Evolutionary conservation across 2,888 invertebrate genomes (phyloP), one percentile per base, ranked within the genome.

Genomic region (Eutolmus rufibarbis): DNA sequence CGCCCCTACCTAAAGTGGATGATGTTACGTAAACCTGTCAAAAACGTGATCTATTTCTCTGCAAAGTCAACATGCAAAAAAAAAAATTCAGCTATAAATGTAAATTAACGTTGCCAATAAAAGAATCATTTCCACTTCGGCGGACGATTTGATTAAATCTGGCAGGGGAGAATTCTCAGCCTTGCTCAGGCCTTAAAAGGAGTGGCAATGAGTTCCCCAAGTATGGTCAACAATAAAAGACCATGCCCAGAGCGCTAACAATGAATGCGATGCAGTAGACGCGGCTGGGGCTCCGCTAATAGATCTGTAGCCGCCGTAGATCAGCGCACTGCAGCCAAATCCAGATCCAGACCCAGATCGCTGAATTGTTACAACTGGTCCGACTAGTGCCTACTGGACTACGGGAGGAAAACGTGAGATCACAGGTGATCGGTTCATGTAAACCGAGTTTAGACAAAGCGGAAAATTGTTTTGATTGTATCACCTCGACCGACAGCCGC

Each of bases 101-200:
- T 51, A 78, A 78, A 19, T 78, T 78, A 78, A 46, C 40, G 5
- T 23, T 14, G 40, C 46, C 37, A 23, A 76, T 78, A 78, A 78
- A 78, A 78, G 28, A 46, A 23, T 46, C 43, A 40, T 78, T 78
- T 78, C 78, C 43, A 78, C 43, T 23, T 78, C 23, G 37, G 7
- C 34, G 76, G 76, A 37, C 78, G 78, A 40, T 43, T 78, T 34
- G 34, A 51, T 34, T 31, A 81, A 81, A 76, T 34, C 40, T 76
- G 28, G 51, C 23, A 34, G 23, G 34, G 46, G 77, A 51, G 56
- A 86, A 74, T 19, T 76, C 86, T 31, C 56, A 86, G 56, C 86
- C 86, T 86, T 77, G 86, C 77, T 34, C 31, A 46, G 77, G 51
- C 86, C 86, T 56, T 77, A 86, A 86, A 76, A 86, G 86, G 86